Evolutionary conservation across 2,797 vertebrate genomes (phyloP).

Genomic region (Leptatherina wallacei): DNA sequence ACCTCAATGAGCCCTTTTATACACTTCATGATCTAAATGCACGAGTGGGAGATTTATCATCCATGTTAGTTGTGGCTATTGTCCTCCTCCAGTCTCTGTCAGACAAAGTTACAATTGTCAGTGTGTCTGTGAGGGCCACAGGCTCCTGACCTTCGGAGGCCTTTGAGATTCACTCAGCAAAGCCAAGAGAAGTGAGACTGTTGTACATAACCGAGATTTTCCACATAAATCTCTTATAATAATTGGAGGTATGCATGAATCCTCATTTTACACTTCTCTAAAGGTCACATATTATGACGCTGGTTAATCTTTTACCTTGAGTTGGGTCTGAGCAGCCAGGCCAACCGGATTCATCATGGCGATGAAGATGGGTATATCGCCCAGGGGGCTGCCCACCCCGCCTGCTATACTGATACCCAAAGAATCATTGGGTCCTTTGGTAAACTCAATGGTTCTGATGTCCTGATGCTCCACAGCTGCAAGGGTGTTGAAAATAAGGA

Average conservation of each 20-base stretch:
- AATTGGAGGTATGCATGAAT: slow-evolving; percentile 27
- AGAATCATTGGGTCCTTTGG: slow-evolving; percentile 90
- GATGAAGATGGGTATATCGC: slow-evolving; percentile 96
- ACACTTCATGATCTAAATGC: slow-evolving; percentile 47
- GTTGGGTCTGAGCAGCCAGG: slow-evolving; percentile 94
- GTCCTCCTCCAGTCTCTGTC: slow-evolving; percentile 53
- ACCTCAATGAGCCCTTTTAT: slow-evolving; percentile 56
- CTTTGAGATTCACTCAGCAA: slow-evolving; percentile 10
- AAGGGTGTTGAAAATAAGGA: slow-evolving; percentile 23
- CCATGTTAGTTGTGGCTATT: slow-evolving; percentile 48
- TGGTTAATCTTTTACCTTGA: slow-evolving; percentile 82
- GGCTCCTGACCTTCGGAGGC: slow-evolving; percentile 49
- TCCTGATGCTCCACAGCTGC: slow-evolving; percentile 88
- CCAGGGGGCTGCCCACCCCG: slow-evolving; percentile 94
- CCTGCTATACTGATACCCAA: slow-evolving; percentile 96
- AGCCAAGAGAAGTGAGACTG: slow-evolving; percentile 37
- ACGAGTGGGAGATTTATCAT: slow-evolving; percentile 74
- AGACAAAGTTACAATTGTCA: slow-evolving; percentile 65
- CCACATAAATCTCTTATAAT: slow-evolving; percentile 26
- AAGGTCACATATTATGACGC: neutral
- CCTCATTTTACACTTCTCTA: neutral
- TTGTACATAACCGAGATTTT: slow-evolving; percentile 12
- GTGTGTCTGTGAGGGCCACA: slow-evolving; percentile 48
- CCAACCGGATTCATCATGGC: slow-evolving; percentile 98
- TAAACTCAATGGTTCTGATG: slow-evolving; percentile 91